phyloP scores from a whole-genome alignment of 1,140 invertebrate genomes.

The Mamestra configurata region DNA sequence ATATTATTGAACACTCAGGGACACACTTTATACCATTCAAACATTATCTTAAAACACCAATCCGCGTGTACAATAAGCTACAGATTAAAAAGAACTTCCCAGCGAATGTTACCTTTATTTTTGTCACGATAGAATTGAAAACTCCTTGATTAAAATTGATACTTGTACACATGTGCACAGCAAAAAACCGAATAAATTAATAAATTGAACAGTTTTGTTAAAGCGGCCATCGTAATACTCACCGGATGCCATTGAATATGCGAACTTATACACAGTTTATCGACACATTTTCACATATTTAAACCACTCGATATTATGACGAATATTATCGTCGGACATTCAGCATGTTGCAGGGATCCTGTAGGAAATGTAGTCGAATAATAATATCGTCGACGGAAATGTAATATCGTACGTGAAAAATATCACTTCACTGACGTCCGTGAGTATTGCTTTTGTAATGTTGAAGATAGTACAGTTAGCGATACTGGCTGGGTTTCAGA shows the following conservation, averaged over 20 bases:
- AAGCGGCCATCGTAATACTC: slow-evolving; percentile 14
- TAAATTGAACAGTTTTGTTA: background rate
- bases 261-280: slow-evolving; percentile 35
- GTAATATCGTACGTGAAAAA: background rate
- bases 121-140: background rate
- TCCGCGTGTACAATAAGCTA: slow-evolving; percentile 14
- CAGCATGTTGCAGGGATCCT: background rate
- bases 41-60: slow-evolving; percentile 2
- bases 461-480: slow-evolving; percentile 47
- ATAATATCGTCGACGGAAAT: slow-evolving; percentile 2
- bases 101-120: background rate
- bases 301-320: background rate
- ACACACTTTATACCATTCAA: background rate
- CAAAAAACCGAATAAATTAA: slow-evolving; percentile 3
- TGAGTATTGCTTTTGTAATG: slow-evolving; percentile 51
- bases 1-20: background rate
- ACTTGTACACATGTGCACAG: background rate
- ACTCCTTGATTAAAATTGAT: background rate
- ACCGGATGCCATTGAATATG: slow-evolving; percentile 50
- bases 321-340: slow-evolving; percentile 3
- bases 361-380: too few relatives aligned
- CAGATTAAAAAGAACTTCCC: background rate
- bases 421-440: slow-evolving; percentile 26
- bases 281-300: slow-evolving; percentile 39
- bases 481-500: slow-evolving; percentile 44